Evolutionary conservation across 2,113 vertebrate species (phyloP).

Genomic region (Cololabis saira): DNA sequence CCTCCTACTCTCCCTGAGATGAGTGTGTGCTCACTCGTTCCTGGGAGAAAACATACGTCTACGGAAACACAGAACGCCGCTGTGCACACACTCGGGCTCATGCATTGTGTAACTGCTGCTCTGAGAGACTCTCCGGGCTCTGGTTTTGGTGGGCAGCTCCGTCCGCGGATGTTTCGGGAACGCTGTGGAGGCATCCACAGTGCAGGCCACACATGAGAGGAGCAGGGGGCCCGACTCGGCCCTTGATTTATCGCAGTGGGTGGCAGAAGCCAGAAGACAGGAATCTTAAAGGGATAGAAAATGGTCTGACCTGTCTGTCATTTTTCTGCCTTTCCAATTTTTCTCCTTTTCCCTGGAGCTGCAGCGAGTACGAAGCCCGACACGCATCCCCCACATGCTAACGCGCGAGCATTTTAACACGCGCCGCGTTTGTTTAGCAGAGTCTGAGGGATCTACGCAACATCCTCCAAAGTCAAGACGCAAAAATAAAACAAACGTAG

Average conservation of each 20-base stretch:
- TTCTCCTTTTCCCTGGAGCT: conserved; percentile 12
- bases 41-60: conserved; percentile 19
- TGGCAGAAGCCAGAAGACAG: conserved; percentile 47
- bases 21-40: conserved; percentile 33
- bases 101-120: conserved; percentile 60
- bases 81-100: conserved; percentile 25
- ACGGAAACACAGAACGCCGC: conserved; percentile 58
- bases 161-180: conserved; percentile 54
- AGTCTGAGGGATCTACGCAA: not conserved
- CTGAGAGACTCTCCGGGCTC: conserved; percentile 33
- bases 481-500: not conserved
- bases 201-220: conserved; percentile 23
- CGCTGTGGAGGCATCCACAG: conserved; percentile 55
- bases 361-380: conserved; percentile 7
- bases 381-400: not conserved
- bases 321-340: conserved; percentile 30
- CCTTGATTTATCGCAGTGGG: conserved; percentile 59
- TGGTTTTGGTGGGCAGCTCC: conserved; percentile 41
- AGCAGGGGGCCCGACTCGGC: conserved; percentile 36
- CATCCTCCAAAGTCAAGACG: not conserved
- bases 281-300: conserved; percentile 44
- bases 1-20: conserved; percentile 72
- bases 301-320: conserved; percentile 37
- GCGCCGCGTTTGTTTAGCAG: conserved; percentile 8
- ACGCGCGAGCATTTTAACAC: conserved; percentile 5